These are phyloP conservation scores for Apteryx mantelli DNA, from an alignment of 2,113 vertebrate species.

Conservation along the genomic window DNA sequence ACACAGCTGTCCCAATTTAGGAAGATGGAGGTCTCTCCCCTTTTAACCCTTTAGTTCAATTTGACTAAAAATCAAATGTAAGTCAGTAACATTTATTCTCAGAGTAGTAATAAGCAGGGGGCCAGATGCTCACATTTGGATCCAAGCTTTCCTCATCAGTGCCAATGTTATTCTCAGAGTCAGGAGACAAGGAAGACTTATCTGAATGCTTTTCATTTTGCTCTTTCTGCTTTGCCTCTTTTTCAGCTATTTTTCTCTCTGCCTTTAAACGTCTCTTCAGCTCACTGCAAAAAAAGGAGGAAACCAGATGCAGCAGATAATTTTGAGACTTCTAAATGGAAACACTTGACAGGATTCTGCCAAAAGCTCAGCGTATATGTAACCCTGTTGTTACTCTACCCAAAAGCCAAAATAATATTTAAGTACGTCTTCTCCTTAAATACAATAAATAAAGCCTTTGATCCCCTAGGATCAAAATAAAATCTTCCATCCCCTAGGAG, in stretches of 20 bases:
- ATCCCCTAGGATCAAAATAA: too few relatives aligned
- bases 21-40: background rate
- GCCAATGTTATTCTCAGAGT: slow-evolving; percentile 50
- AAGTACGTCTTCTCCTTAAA: background rate
- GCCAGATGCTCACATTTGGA: slow-evolving; percentile 86
- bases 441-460: too few relatives aligned
- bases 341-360: background rate
- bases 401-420: background rate
- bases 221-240: slow-evolving; percentile 90
- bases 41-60: background rate
- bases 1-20: background rate
- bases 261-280: slow-evolving; percentile 94
- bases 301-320: background rate
- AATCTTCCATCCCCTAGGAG: too few relatives aligned
- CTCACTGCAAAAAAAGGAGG: slow-evolving; percentile 81
- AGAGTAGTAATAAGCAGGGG: background rate
- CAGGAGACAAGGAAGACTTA: slow-evolving; percentile 31
- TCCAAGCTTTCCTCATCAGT: slow-evolving; percentile 92
- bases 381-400: background rate
- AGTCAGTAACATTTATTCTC: background rate
- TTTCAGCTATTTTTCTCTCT: slow-evolving; percentile 92
- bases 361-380: background rate
- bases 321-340: background rate
- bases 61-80: background rate
- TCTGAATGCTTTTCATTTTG: slow-evolving; percentile 74